These are phyloP conservation scores for Myotis brandtii DNA, from an alignment of 2,113 vertebrate genomes.

Conservation along the genomic window DNA sequence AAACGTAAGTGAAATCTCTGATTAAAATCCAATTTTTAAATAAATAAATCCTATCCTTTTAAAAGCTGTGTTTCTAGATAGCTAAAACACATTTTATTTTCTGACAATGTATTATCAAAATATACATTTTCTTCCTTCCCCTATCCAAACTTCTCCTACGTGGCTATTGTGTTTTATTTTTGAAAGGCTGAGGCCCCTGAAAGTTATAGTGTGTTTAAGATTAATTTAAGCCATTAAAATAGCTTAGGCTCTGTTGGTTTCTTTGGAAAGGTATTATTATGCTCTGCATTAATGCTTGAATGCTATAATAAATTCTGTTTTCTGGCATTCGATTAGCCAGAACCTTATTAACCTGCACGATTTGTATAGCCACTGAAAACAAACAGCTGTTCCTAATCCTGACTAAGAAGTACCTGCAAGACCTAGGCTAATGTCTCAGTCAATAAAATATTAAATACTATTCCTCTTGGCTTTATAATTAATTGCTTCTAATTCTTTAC, in stretches of 20 bases:
- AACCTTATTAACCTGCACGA: background rate
- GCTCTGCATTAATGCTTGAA: background rate
- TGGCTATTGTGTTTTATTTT: conserved; percentile 27
- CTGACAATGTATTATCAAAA: background rate
- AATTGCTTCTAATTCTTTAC: conserved; percentile 51
- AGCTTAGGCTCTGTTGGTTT: conserved; percentile 7
- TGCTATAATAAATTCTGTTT: conserved; percentile 40
- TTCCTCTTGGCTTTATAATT: conserved; percentile 15
- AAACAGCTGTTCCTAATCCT: conserved; percentile 51
- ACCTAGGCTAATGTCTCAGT: background rate
- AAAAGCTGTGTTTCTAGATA: background rate
- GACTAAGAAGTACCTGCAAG: background rate
- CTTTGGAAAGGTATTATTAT: conserved; percentile 35
- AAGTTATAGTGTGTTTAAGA: conserved; percentile 42
- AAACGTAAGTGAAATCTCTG: conserved; percentile 21
- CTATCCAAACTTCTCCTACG: background rate
- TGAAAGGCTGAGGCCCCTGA: background rate
- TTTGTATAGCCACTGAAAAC: conserved; percentile 4
- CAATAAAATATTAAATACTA: conserved; percentile 25
- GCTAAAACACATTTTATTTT: background rate
- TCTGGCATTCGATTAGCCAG: conserved; percentile 33
- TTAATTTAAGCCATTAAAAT: conserved; percentile 51
- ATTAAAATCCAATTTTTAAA: conserved; percentile 14
- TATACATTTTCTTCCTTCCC: background rate
- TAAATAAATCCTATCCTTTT: background rate